Evolutionary conservation across 2,797 vertebrate species (phyloP), one percentile per base, ranked within the genome.

Genomic region (Ispidina lecontei): DNA sequence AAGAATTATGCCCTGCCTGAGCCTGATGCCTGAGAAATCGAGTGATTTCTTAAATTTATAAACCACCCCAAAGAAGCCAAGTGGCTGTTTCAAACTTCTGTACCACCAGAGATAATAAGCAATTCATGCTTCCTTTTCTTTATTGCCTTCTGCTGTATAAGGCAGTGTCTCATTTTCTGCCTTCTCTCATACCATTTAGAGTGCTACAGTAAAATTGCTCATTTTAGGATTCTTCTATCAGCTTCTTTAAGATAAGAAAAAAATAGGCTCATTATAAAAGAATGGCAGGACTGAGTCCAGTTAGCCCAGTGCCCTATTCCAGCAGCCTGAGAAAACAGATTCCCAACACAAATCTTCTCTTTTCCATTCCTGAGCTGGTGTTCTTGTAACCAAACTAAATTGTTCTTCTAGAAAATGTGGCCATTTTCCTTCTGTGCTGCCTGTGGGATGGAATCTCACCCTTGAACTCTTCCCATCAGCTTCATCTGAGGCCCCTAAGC

Each of bases 41-140:
- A 76, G 60, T 43, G 52, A 37, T 56, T 87, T 91, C 56, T 78
- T 43, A 70, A 64, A 94, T 94, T 91, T 90, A 95, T 89, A 70
- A 87, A 54, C n/a, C 18, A 22, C n/a, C 74, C 79, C 33, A 70
- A 71, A 82, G 77, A 41, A 87, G 60, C 37, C 84, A 76, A 87
- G 47, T 79, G 68, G 14, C 62, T 70, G 33, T 87, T 93, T 90
- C 52, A 46, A 68, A 68, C n/a, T 88, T 82, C 28, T 41, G 19
- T 47, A 47, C 16, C 29, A n/a, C 12, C 47, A 63, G 25, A 68
- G 47, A 47, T 20, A 78, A 65, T 58, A 13, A 62, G 46, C 44
- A 86, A 33, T 52, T 78, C 39, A 7, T 49, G n/a, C 22, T 75
- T 65, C 47, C 8, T 84, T 84, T 86, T 69, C 56, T 29, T 68